A percentile compares a stretch with the other conserved stretches of the same genome.
Conservation (phyloP, 1,140 invertebrate genomes). For the Eufriesea mexicana region DNA sequence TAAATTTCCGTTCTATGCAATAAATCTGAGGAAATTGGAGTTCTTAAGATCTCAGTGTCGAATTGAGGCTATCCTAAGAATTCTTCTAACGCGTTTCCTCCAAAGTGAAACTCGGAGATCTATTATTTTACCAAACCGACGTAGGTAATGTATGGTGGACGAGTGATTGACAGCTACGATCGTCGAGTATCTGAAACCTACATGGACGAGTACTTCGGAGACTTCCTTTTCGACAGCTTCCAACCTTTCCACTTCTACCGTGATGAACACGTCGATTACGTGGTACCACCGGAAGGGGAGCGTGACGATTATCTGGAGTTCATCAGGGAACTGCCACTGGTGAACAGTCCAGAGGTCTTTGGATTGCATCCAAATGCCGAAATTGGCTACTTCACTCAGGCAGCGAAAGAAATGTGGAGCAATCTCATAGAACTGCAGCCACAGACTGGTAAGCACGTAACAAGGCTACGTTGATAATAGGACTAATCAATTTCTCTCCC, state of each 20-base stretch:
- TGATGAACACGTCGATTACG: slow-evolving; percentile 89
- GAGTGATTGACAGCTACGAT: slow-evolving; percentile 95
- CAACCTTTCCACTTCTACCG: slow-evolving; percentile 94
- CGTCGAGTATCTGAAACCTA: slow-evolving; percentile 92
- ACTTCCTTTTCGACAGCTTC: slow-evolving; percentile 94
- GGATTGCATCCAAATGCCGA: slow-evolving; percentile 96
- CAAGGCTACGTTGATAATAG: not conserved
- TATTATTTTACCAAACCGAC: not conserved
- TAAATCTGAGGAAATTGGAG: too few relatives aligned
- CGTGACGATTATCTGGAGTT: slow-evolving; percentile 88
- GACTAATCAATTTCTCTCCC: not conserved
- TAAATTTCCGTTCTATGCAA: too few relatives aligned
- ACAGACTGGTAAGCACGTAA: slow-evolving; percentile 86
- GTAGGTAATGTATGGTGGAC: slow-evolving; percentile 95
- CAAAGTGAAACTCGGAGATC: not conserved
- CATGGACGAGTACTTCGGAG: slow-evolving; percentile 96
- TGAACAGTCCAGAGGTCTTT: slow-evolving; percentile 92
- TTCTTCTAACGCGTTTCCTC: not conserved
- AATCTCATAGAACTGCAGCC: slow-evolving; percentile 93
- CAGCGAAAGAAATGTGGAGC: slow-evolving; percentile 91
- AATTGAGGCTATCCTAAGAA: too few relatives aligned
- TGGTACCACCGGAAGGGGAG: slow-evolving; percentile 87
- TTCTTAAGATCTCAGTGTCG: too few relatives aligned
- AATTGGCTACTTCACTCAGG: slow-evolving; percentile 94
- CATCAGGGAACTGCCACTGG: slow-evolving; percentile 88